Percentiles rank a stretch among this genome's conserved stretches.
Conservation (phyloP, 1,140 invertebrate species). For the Drosophila oshimai region DNA sequence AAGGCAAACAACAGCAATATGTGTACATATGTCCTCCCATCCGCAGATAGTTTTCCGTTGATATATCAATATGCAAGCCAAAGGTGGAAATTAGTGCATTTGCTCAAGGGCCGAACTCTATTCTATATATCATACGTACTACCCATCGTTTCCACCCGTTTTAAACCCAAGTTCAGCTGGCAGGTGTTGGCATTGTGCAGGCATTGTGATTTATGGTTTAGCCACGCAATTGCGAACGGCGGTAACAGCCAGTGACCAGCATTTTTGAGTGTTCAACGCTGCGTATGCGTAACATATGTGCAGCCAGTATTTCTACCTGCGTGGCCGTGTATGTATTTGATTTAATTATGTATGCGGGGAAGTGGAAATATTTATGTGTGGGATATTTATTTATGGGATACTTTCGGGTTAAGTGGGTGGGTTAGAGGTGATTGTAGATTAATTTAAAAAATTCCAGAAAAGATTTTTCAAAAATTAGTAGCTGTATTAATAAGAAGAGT, state of each 20-base stretch:
- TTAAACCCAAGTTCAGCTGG: conserved; percentile 18
- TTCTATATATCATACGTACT: conserved; percentile 1
- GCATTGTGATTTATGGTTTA: conserved; percentile 58
- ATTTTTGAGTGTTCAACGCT: conserved; percentile 46
- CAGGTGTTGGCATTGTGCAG: conserved; percentile 45
- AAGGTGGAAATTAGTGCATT: conserved; percentile 53
- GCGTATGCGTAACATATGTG: conserved; percentile 59
- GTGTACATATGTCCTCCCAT: conserved; percentile 2
- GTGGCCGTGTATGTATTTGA: conserved; percentile 20
- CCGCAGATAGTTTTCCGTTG: conserved; percentile 47
- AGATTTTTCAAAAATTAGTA: no score
- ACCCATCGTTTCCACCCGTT: neutral
- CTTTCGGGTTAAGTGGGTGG: neutral
- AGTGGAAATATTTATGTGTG: neutral
- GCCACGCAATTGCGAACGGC: conserved; percentile 25
- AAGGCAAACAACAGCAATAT: conserved; percentile 38
- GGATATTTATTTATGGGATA: neutral
- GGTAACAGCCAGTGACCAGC: conserved; percentile 35
- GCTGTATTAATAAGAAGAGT: no score
- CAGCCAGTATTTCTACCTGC: neutral
- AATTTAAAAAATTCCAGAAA: neutral
- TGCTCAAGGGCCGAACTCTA: conserved; percentile 24
- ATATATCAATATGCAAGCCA: conserved; percentile 53
- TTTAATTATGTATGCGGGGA: conserved; percentile 46
- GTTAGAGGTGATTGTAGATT: neutral